Conservation (phyloP, 2,113 vertebrate species). For the Glaucidium brasilianum region DNA sequence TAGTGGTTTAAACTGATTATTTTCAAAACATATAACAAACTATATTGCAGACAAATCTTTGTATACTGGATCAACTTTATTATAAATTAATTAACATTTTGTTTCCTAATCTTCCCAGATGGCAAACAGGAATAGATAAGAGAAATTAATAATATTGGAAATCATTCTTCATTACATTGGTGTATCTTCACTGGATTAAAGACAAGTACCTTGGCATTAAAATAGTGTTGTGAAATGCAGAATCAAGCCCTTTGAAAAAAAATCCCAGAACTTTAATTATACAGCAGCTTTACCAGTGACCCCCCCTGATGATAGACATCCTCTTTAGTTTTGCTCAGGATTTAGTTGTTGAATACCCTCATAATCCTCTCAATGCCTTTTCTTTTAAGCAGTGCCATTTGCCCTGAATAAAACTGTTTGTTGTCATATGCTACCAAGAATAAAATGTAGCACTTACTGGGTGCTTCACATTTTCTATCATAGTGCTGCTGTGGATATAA, state of each 20-base stretch:
- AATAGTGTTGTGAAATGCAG: not conserved
- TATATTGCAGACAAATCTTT: not conserved
- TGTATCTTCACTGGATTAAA: conserved; percentile 22
- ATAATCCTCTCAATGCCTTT: conserved; percentile 1
- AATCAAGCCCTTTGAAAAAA: not conserved
- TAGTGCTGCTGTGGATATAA: not conserved
- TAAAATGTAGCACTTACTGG: not conserved
- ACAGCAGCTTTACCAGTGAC: not conserved
- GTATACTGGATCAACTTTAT: not conserved
- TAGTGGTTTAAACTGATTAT: conserved; percentile 4
- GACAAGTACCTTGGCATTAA: conserved; percentile 28
- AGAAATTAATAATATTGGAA: conserved; percentile 53
- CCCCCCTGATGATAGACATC: not conserved
- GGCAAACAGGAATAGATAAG: conserved; percentile 22
- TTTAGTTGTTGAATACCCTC: not conserved
- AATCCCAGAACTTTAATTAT: conserved; percentile 27
- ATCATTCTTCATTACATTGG: not conserved
- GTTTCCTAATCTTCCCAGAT: conserved; percentile 45
- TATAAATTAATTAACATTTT: conserved; percentile 60
- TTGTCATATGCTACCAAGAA: not conserved
- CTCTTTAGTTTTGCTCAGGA: not conserved
- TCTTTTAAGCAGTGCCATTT: not conserved
- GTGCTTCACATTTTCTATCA: not conserved
- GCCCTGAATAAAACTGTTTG: not conserved
- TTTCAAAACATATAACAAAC: conserved; percentile 31